Conservation (phyloP, 1,140 invertebrate genomes). For the Brachystomella parvula region DNA sequence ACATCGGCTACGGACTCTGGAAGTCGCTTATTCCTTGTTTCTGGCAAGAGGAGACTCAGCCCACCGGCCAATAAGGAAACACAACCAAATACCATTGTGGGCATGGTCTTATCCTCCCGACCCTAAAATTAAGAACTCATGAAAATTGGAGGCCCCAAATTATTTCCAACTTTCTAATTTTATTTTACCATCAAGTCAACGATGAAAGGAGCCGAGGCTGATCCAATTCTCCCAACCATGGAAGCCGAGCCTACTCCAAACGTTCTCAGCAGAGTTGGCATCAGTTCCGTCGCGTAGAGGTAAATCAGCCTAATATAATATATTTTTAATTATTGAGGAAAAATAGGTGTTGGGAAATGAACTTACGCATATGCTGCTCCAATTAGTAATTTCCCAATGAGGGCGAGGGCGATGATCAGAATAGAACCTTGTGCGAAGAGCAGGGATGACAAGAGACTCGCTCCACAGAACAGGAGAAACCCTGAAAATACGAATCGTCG, state of each 20-base stretch:
- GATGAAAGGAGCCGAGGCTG: slow-evolving; percentile 43
- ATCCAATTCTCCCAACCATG: slow-evolving; percentile 44
- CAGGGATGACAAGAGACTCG: slow-evolving; percentile 25
- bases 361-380: slow-evolving; percentile 42
- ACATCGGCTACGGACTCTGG: slow-evolving; percentile 44
- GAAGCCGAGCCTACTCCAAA: slow-evolving; percentile 44
- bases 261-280: slow-evolving; percentile 46
- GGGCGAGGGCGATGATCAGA: slow-evolving; percentile 38
- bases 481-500: slow-evolving; percentile 33
- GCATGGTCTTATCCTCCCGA: slow-evolving; percentile 36
- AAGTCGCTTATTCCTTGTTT: slow-evolving; percentile 42
- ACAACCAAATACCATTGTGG: slow-evolving; percentile 42
- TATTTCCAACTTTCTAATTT: background rate
- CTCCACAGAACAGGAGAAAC: slow-evolving; percentile 29
- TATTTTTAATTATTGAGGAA: background rate
- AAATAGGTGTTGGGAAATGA: background rate
- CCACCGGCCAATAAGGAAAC: slow-evolving; percentile 40
- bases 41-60: slow-evolving; percentile 42
- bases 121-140: slow-evolving; percentile 33
- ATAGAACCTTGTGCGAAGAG: slow-evolving; percentile 26
- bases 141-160: background rate
- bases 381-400: slow-evolving; percentile 46
- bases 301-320: slow-evolving; percentile 40
- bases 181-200: slow-evolving; percentile 35
- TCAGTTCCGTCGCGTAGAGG: slow-evolving; percentile 47